Base-by-base conservation (phyloP, 2,113 vertebrate species). In the Triplophysa siluroides region DNA sequence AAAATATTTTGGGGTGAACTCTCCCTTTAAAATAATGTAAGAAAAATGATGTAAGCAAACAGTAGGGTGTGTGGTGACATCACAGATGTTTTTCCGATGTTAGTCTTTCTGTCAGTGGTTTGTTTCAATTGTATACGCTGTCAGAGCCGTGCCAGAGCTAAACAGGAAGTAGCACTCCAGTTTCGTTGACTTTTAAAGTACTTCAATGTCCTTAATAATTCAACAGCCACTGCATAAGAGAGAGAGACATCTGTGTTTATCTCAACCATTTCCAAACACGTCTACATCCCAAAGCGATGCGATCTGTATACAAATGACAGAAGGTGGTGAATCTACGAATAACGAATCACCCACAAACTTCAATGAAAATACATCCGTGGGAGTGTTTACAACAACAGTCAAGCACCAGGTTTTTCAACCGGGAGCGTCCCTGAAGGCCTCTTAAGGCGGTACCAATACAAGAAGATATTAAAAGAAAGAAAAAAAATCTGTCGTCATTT, bases 171-270 rank as follows among this genome's bases (percentile, higher is more conserved):
- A 33, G 24, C 3, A 19, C 45, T 52, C 16, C 14, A 10, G 16
- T 70, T 54, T 10, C 26, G 41, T 47, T 50, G 69, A 38, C 50
- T 29, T 70, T 24, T 52, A 16, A 33, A 38, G 52, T 18, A 56
- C 69, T 41, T 29, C 41, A 23, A 33, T 73, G 54, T 73, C 71
- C 19, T 60, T 18, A 26, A 64, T 50, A 52, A 69, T 47, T 61
- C 52, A 78, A 69, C 64, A 43, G 19, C 18, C 47, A n/a, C 8
- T 18, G n/a, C n/a, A 45, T 12, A 38, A 38, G 43, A 45, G 45
- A 24, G 56, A 21, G 63, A 63, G 52, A 67, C 76, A 79, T 79
- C 81, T 83, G 76, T 56, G 38, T 75, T 78, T 73, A 52, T 56
- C 54, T 29, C 21, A 68, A 45, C 13, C 76, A 38, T 68, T 68